Evolutionary conservation across 1,140 invertebrate species (phyloP), one percentile per base, ranked within the genome.

Genomic region (Archegozetes longisetosus): DNA sequence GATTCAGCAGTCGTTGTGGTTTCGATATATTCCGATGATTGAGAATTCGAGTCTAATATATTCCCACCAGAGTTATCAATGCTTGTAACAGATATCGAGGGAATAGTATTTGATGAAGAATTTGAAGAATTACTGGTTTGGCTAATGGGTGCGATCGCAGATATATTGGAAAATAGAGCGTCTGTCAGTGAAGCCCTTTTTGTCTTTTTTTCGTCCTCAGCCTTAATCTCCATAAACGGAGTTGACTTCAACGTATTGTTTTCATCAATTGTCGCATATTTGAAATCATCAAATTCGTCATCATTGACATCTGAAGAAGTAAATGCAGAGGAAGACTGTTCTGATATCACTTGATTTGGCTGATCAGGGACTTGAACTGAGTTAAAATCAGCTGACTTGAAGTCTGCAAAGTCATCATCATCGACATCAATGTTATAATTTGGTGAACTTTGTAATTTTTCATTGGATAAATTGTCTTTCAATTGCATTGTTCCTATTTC

Each of bases 381-480:
- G 12, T 22, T 64, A 23, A 28, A 24, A 3, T 72, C 69, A 40
- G 78, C 78, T 62, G 77, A 78, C 64, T 79, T 78, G 63, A 80
- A 80, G 54, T 80, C 79, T 13, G 75, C 76, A 68, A 79, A 81
- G 24, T 79, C 78, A 65, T 80, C 79, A 56, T 72, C 70, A 51
- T 68, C 68, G 61, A 68, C 66, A 50, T 70, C 66, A 26, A 32
- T 62, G 20, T 1, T 52, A 14, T 52, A 13, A 23, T 22, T 52
- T 13, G 1, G n/a, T 25, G 20, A 13, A 23, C 12, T 22, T 13
- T 52, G 25, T 23, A 29, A 17, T 53, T 14, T 9, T 22, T n/a
- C 1, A 26, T 6, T 13, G 22, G 25, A 27, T 53, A 26, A 32
- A 14, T 57, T 17, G 17, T 57, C 27, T 26, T 55, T 12, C 20